Conservation (phyloP, 2,888 invertebrate genomes). For the Osmoderma eremita region DNA sequence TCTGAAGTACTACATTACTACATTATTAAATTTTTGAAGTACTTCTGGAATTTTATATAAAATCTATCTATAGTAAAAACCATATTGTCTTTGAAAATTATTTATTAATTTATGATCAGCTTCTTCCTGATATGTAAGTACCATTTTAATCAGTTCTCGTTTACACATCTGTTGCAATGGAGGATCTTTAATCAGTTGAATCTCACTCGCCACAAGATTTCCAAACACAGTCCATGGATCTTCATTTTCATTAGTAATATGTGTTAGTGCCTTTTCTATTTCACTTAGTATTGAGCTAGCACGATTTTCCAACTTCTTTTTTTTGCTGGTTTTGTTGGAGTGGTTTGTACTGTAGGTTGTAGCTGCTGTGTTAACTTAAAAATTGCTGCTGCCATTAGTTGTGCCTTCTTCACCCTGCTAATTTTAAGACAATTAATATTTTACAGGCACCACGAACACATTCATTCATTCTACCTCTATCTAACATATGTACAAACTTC, state of each 20-base stretch:
- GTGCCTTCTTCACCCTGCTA: background rate
- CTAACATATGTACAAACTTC: no score
- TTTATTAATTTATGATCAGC: constrained; percentile 14
- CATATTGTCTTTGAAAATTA: background rate
- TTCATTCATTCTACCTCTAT: no score
- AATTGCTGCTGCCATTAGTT: background rate
- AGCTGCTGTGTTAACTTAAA: no score
- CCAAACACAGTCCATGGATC: constrained; percentile 6
- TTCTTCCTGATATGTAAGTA: constrained; percentile 1
- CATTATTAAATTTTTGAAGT: background rate
- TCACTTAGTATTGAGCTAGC: background rate
- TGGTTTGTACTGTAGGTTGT: no score
- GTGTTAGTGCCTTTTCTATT: background rate
- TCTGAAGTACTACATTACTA: background rate
- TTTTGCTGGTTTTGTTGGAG: background rate
- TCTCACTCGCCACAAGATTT: background rate
- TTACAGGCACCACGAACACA: background rate
- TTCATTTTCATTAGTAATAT: background rate
- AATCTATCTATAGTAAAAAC: background rate
- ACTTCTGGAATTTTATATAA: no score
- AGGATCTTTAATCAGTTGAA: background rate
- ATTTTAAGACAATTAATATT: background rate
- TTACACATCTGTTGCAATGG: background rate
- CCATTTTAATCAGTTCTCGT: background rate
- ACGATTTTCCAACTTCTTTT: background rate